These are phyloP conservation scores for Diploscapter pachys DNA, from an alignment of 1,140 invertebrate species.

Conservation along the genomic window DNA sequence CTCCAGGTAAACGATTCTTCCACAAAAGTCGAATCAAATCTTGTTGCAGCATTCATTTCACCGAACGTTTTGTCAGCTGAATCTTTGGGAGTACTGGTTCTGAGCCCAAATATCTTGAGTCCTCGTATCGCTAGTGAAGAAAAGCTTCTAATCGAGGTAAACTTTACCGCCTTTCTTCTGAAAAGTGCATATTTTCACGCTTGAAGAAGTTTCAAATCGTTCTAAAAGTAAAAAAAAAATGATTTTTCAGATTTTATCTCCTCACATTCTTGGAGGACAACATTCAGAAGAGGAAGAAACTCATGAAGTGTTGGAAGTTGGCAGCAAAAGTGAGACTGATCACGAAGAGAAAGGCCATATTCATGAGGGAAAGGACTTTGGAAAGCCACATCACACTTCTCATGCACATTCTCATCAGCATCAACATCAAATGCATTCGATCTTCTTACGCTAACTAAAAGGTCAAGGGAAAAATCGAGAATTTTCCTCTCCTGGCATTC, in stretches of 20 bases:
- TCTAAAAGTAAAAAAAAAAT: conserved; percentile 26
- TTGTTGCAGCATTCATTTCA: conserved; percentile 31
- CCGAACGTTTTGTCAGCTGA: conserved; percentile 33
- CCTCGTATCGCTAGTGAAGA: conserved; percentile 37
- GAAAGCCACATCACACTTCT: not conserved
- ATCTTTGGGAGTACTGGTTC: conserved; percentile 29
- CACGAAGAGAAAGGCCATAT: conserved; percentile 12
- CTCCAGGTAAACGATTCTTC: conserved; percentile 29
- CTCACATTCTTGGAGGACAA: conserved; percentile 36
- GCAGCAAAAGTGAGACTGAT: not conserved
- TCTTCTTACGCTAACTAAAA: too few species aligned
- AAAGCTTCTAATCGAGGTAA: conserved; percentile 35
- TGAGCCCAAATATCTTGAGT: conserved; percentile 38
- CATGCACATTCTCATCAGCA: not conserved
- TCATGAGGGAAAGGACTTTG: conserved; percentile 1
- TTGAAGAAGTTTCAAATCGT: not conserved
- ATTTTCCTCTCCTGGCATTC: too few species aligned
- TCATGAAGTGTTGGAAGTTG: conserved; percentile 9
- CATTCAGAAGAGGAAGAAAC: conserved; percentile 31
- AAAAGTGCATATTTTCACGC: too few species aligned
- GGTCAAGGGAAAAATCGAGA: too few species aligned
- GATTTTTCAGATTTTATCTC: conserved; percentile 33
- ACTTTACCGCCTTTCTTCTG: not conserved
- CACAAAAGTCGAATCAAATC: not conserved
- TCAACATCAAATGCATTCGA: not conserved